Base-by-base conservation (phyloP, 2,113 vertebrate species). In the Burhinus oedicnemus region DNA sequence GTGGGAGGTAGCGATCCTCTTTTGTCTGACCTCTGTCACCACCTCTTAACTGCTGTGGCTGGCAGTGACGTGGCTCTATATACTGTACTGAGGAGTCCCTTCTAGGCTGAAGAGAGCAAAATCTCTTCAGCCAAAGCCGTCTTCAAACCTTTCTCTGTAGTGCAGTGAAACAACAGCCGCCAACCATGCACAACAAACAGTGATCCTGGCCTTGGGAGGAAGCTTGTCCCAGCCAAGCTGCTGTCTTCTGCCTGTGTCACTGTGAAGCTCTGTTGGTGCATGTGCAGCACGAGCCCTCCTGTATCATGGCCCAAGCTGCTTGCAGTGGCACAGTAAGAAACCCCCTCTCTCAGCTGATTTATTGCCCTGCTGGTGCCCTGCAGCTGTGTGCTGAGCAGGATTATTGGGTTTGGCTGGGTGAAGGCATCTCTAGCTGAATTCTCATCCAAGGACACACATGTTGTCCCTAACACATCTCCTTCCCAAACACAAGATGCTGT, bases 21-120 rank as follows among this genome's bases (percentile, higher is more conserved):
- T 89, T 66, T 64, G 55, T 85, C 58, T 91, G 81, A 69, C 81
- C 70, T 87, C 80, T 85, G 80, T 90, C 93, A 92, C n/a, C 64
- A 75, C 34, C 11, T 55, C 65, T 65, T 72, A 75, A 54, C 69
- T 87, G 80, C 87, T 87, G 65, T n/a, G 69, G 55, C 44, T 91
- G 94, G 92, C 83, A 94, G 69, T 38, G 76, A 49, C 45, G 11
- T 1, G 45, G 83, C 90, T 82, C 40, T 64, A 17, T 26, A 2
- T 23, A 30, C 60, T 70, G 72, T 87, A 42, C 85, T 27, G 60
- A 87, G 3, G 4, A 92, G n/a, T 83, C 60, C 45, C 57, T 79
- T 80, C 62, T 14, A 29, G 66, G 51, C 85, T 84, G 79, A 49
- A 58, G 72, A 92, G 72, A 79, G 23, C 40, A 70, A 70, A 47